Evolutionary conservation across 2,888 invertebrate species (phyloP).

Genomic region (Gymnosoma rotundatum): DNA sequence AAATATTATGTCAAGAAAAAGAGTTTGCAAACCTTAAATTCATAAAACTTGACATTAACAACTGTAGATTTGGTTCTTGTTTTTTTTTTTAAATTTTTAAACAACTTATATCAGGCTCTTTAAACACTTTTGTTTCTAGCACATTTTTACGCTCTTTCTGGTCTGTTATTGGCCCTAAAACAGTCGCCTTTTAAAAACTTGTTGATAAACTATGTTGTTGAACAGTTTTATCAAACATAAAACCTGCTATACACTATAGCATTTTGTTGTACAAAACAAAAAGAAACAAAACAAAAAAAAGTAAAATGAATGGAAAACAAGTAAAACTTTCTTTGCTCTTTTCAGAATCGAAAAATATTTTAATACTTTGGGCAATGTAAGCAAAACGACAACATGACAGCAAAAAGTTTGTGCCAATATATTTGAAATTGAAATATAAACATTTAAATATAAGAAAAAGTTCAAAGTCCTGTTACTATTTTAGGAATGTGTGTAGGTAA

Average conservation of each 20-base stretch:
- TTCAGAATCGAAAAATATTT: constrained; percentile 19
- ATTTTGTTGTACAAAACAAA: neutral
- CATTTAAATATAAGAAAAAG: constrained; percentile 47
- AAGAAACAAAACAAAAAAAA: neutral
- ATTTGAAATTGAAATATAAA: constrained; percentile 50
- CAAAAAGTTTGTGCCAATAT: constrained; percentile 47
- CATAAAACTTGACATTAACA: neutral
- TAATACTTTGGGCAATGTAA: constrained; percentile 3
- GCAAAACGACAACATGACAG: constrained; percentile 22
- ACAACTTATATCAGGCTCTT: neutral
- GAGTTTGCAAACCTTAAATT: no score
- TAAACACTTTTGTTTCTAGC: neutral
- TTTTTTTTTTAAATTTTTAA: no score
- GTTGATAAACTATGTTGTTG: constrained; percentile 30
- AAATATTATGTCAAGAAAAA: no score
- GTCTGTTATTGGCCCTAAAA: neutral
- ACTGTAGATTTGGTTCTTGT: no score
- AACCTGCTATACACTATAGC: neutral
- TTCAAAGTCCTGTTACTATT: constrained; percentile 18
- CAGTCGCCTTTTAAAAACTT: constrained; percentile 23
- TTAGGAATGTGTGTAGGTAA: constrained; percentile 10
- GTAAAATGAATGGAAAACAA: constrained; percentile 1
- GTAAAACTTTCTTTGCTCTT: constrained; percentile 19
- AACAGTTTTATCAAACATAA: neutral
- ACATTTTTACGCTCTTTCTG: constrained; percentile 7